phyloP scores from a whole-genome alignment of 2,888 invertebrate genomes.

The Drosophila suboccidentalis region DNA sequence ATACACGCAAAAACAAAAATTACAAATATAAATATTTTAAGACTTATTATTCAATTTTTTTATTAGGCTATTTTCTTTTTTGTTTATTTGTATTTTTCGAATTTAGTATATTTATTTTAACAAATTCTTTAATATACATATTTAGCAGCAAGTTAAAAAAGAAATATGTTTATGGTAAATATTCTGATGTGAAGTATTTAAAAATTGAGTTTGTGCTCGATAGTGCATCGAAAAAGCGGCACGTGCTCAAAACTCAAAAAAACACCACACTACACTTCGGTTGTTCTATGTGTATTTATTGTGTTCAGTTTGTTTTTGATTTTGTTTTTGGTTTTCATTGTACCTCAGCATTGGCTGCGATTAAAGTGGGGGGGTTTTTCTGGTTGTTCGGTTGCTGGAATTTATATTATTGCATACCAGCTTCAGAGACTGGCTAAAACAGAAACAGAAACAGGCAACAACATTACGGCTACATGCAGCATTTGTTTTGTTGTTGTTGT shows the following conservation, averaged over 20 bases:
- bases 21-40: too few species aligned
- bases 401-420: conserved; percentile 75
- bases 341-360: conserved; percentile 47
- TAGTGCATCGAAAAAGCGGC: neutral
- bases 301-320: conserved; percentile 21
- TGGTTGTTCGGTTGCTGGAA: conserved; percentile 42
- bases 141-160: too few species aligned
- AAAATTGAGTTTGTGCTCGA: neutral
- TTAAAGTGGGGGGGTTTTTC: conserved; percentile 38
- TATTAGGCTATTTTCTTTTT: too few species aligned
- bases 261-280: neutral
- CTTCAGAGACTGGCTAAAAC: conserved; percentile 40
- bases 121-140: too few species aligned
- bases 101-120: too few species aligned
- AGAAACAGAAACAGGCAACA: conserved; percentile 8
- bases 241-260: conserved; percentile 1
- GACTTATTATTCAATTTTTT: too few species aligned
- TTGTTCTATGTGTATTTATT: conserved; percentile 10
- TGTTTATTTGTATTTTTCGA: too few species aligned
- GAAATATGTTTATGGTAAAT: too few species aligned
- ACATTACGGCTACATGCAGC: conserved; percentile 54
- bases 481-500: conserved; percentile 36
- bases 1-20: too few species aligned
- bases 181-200: too few species aligned
- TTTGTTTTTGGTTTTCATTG: conserved; percentile 14